phyloP scores from a whole-genome alignment of 2,113 vertebrate species.

The Cololabis saira region DNA sequence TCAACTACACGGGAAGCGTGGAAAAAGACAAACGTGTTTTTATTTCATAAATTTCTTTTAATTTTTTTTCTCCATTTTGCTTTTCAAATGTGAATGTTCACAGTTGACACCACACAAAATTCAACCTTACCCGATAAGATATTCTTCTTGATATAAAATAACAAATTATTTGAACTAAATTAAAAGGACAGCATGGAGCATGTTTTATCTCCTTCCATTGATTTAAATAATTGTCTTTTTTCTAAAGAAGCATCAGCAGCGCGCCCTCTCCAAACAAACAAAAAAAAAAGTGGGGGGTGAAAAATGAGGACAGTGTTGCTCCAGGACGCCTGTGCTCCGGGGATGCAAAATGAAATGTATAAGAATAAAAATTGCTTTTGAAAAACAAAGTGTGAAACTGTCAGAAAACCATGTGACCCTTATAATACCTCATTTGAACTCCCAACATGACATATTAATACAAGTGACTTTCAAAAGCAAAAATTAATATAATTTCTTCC shows the following conservation, averaged over 20 bases:
- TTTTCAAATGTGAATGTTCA: constrained; percentile 82
- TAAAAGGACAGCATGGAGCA: constrained; percentile 79
- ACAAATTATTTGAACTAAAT: constrained; percentile 78
- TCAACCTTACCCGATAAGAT: constrained; percentile 75
- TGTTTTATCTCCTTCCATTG: constrained; percentile 56
- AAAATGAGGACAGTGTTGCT: constrained; percentile 55
- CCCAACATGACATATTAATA: constrained; percentile 61
- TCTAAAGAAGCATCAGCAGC: constrained; percentile 39
- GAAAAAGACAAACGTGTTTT: constrained; percentile 67
- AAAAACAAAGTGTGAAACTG: constrained; percentile 54
- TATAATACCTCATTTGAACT: constrained; percentile 65
- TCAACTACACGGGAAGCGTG: constrained; percentile 24
- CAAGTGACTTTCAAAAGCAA: constrained; percentile 57
- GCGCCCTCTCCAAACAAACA: constrained; percentile 13
- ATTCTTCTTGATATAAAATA: constrained; percentile 81
- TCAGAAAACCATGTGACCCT: constrained; percentile 68
- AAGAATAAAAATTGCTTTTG: constrained; percentile 37
- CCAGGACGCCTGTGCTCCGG: constrained; percentile 47
- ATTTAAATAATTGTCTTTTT: constrained; percentile 66
- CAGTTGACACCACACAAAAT: constrained; percentile 80
- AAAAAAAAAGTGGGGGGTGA: constrained; percentile 29
- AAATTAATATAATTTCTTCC: constrained; percentile 43
- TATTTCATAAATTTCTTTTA: constrained; percentile 78
- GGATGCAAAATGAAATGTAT: constrained; percentile 50
- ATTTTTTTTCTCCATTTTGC: constrained; percentile 75